phyloP scores from a whole-genome alignment of 1,140 invertebrate species.

The Trichogramma pretiosum region DNA sequence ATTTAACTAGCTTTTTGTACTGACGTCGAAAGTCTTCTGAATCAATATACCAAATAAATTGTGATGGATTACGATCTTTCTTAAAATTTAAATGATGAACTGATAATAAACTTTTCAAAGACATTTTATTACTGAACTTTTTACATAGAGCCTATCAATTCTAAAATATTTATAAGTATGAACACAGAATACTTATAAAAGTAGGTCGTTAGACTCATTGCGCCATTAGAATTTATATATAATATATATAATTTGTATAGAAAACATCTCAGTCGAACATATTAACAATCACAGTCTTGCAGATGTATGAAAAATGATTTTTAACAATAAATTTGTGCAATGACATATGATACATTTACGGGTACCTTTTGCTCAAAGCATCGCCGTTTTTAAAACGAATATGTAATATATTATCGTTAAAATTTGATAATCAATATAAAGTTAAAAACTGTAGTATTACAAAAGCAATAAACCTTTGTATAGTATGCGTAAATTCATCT shows the following conservation, averaged over 20 bases:
- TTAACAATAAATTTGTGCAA: conserved; percentile 13
- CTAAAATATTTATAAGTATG: conserved; percentile 2
- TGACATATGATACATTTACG: conserved; percentile 3
- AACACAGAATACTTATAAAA: no score
- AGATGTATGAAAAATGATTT: conserved; percentile 4
- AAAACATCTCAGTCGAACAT: conserved; percentile 3
- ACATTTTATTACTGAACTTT: conserved; percentile 17
- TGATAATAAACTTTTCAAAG: conserved; percentile 10
- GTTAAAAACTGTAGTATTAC: no score
- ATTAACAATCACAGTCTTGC: conserved; percentile 12
- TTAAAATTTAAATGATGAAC: conserved; percentile 13
- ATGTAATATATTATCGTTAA: no score
- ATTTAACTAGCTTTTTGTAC: conserved; percentile 18
- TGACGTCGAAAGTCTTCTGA: conserved; percentile 12
- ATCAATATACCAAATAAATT: conserved; percentile 21
- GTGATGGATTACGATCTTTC: conserved; percentile 10
- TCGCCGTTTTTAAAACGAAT: no score
- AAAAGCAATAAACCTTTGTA: no score
- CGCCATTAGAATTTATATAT: no score
- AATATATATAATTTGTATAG: no score
- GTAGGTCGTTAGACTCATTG: no score
- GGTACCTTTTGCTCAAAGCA: no score
- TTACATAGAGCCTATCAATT: conserved; percentile 10
- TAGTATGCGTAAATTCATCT: no score
- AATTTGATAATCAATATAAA: no score